These are phyloP conservation scores for Actinernus sp. DNA, from an alignment of 92 coral and sea anemone genomes.

Conservation along the genomic window DNA sequence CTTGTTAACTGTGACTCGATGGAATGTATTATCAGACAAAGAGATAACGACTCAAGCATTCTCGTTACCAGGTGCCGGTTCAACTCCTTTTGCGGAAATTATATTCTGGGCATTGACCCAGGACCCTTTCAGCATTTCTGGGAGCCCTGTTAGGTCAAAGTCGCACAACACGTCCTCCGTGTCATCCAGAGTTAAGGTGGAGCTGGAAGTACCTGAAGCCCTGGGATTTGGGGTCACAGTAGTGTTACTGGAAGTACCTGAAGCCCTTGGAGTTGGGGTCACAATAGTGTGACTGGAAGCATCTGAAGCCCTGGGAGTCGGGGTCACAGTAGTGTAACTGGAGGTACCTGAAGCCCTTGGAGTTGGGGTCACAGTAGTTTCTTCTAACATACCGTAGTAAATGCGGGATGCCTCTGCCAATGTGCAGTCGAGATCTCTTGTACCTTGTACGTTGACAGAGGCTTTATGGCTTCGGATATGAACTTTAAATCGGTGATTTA, in stretches of 20 bases:
- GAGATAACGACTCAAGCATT: slow-evolving; percentile 29
- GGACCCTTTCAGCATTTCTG: slow-evolving; percentile 25
- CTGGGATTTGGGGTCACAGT: background rate
- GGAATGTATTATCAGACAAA: background rate
- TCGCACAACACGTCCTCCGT: slow-evolving; percentile 3
- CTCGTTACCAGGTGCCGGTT: slow-evolving; percentile 25
- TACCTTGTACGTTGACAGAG: background rate
- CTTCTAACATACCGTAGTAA: background rate
- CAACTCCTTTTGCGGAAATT: slow-evolving; percentile 27
- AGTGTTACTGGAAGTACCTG: background rate
- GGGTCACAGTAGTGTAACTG: background rate
- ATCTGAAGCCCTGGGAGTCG: background rate
- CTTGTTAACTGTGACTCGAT: slow-evolving; percentile 15
- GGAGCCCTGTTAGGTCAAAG: slow-evolving; percentile 32
- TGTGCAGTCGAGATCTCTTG: slow-evolving; percentile 1
- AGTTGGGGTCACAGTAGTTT: background rate
- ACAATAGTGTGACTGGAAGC: background rate
- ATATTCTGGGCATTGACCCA: slow-evolving; percentile 52
- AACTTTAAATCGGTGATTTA: slow-evolving; percentile 6
- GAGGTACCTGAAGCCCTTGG: background rate
- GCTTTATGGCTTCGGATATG: slow-evolving; percentile 11
- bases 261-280: background rate
- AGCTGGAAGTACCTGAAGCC: background rate
- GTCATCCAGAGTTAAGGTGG: background rate
- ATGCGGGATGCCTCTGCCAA: background rate